Evolutionary conservation across 2,888 invertebrate species (phyloP).

Genomic region (Andricus curvator): DNA sequence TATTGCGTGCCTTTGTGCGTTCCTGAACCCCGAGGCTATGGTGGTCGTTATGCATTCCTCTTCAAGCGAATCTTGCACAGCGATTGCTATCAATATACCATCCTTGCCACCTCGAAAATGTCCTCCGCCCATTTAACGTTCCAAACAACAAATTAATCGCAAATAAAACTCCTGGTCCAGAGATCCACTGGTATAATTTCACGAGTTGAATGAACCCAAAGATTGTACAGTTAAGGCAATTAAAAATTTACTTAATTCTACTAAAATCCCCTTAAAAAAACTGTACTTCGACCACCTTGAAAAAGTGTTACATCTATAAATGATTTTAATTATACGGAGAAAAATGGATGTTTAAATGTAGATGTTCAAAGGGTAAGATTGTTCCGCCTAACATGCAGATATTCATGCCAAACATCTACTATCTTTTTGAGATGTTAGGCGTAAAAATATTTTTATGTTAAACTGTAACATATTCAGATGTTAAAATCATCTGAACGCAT

Average conservation of each 20-base stretch:
- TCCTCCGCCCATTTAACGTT: constrained; percentile 27
- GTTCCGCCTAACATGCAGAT: too few relatives aligned
- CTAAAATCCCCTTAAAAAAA: background rate
- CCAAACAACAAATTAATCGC: constrained; percentile 23
- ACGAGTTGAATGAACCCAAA: constrained; percentile 27
- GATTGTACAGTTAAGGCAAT: constrained; percentile 13
- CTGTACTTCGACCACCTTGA: background rate
- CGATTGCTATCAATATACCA: constrained; percentile 21
- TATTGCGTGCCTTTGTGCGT: constrained; percentile 27
- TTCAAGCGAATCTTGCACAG: constrained; percentile 16
- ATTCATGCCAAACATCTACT: too few relatives aligned
- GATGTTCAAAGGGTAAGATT: too few relatives aligned
- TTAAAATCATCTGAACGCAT: too few relatives aligned
- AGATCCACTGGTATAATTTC: constrained; percentile 22
- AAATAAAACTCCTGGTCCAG: constrained; percentile 3
- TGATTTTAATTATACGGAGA: too few relatives aligned
- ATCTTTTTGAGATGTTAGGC: too few relatives aligned
- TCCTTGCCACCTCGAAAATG: constrained; percentile 36
- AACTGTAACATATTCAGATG: too few relatives aligned
- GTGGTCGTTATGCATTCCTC: constrained; percentile 17
- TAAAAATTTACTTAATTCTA: background rate
- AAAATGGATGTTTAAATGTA: too few relatives aligned
- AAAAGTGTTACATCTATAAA: background rate
- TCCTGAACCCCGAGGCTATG: constrained; percentile 24
- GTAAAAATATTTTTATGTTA: too few relatives aligned